phyloP scores from a whole-genome alignment of 2,888 invertebrate species.

The Plagodis pulveraria region DNA sequence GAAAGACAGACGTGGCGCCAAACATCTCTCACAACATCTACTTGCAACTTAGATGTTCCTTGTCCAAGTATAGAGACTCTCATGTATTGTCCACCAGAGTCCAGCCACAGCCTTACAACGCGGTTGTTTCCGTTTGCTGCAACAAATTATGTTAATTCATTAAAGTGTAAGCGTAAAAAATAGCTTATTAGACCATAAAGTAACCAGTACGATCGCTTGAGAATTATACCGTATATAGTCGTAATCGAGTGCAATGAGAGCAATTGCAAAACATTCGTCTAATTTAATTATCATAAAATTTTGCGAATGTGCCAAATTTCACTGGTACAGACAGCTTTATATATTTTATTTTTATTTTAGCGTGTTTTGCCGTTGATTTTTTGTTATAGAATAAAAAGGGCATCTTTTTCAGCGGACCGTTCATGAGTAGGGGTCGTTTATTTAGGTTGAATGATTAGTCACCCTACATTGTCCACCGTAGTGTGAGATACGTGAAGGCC shows the following conservation, averaged over 20 bases:
- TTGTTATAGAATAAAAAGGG: slow-evolving; percentile 1
- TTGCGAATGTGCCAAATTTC: background rate
- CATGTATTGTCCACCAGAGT: slow-evolving; percentile 81
- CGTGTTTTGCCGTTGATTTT: background rate
- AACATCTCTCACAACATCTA: slow-evolving; percentile 69
- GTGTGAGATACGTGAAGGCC: slow-evolving; percentile 19
- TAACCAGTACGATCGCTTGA: background rate
- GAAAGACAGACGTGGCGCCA: slow-evolving; percentile 89
- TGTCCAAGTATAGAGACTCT: slow-evolving; percentile 84
- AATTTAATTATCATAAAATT: slow-evolving; percentile 1
- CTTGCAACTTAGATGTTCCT: slow-evolving; percentile 71
- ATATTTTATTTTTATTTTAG: too few species aligned
- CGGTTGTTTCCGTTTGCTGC: slow-evolving; percentile 81
- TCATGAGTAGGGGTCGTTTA: slow-evolving; percentile 18
- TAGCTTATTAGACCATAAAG: slow-evolving; percentile 5
- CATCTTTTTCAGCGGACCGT: slow-evolving; percentile 3
- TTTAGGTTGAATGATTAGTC: slow-evolving; percentile 31
- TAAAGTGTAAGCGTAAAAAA: background rate
- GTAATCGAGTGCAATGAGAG: slow-evolving; percentile 8
- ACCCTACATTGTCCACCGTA: slow-evolving; percentile 25
- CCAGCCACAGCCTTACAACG: slow-evolving; percentile 86
- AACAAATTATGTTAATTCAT: slow-evolving; percentile 40
- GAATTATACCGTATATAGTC: slow-evolving; percentile 14
- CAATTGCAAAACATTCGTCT: slow-evolving; percentile 10
- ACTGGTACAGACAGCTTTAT: background rate